Evolutionary conservation across 1,140 invertebrate genomes (phyloP), one percentile per base, ranked within the genome.

Genomic region (Temnothorax curvispinosus): DNA sequence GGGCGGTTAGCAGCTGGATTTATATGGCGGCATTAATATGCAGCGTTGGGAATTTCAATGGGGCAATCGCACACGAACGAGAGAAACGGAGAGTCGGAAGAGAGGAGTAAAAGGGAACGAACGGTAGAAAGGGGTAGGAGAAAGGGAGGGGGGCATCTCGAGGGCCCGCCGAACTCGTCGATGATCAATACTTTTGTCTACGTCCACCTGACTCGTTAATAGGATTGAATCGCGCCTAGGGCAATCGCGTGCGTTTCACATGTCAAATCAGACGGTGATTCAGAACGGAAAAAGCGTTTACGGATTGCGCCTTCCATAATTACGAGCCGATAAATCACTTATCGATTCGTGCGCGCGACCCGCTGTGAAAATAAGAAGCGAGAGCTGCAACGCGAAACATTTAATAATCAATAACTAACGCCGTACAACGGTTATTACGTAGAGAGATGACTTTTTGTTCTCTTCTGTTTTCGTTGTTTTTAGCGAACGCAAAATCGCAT

Each of bases 121-220:
- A 69, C 13, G 47, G 7, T 15, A 50, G 58, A 11, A 62, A n/a
- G 50, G 58, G 41, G 5, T 13, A n/a, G 52, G 15, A 32, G 15
- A 52, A 27, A 38, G 47, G n/a, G 85, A 18, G 60, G 64, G 15
- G 27, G 58, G 64, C 58, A 85, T 87, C 72, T 76, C 62, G 50
- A 76, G 35, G 69, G 82, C 87, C 56, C 77, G 71, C 81, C 71
- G 65, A 90, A 87, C 90, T 89, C 84, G 90, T 92, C 90, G 78
- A 78, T 92, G 92, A 93, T 93, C 93, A 92, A 93, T 93, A 93
- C 91, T 92, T 93, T 92, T 92, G 91, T 91, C 87, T 89, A 89
- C 89, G 44, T 67, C 62, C 60, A 44, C 64, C 62, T 77, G 60
- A 58, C 72, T 85, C 67, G 84, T 87, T 92, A 93, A 93, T 93